Evolutionary conservation across 2,888 invertebrate genomes (phyloP), one percentile per base, ranked within the genome.

Genomic region (Azorinus chamasolen): DNA sequence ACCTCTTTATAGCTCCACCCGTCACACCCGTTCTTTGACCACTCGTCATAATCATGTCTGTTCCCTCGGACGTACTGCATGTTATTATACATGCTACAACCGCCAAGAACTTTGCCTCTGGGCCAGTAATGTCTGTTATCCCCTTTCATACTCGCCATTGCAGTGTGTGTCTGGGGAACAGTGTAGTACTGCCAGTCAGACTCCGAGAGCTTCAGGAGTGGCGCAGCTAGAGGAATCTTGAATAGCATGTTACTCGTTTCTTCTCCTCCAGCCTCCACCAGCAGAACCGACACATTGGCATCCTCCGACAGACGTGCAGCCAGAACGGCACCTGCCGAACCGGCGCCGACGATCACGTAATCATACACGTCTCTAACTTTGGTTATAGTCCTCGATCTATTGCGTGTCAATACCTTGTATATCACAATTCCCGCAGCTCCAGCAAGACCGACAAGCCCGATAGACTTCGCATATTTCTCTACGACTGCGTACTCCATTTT

Each of bases 21-120:
- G 10, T 27, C 39, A 27, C 71, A 71, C 2, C 79, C 79, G n/a
- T 54, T 66, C 12, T 58, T 63, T 24, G 46, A 58, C 79, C 79
- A 79, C 20, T 66, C 63, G 51, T 79, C 79, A 45, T 66, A 74
- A 43, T 79, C 79, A 16, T 66, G 45, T 12, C 59, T 51, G 24
- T 64, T 75, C 10, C 75, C 75, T 18, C 75, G 45, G 14, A 69
- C 69, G 18, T 70, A 69, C 16, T 66, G 27, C 97, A 98, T 97
- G 1, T 97, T 97, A 90, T 97, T 98, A 0, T 97, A 94, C 0
- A 97, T 97, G 45, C 96, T 96, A 4, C 96, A 96, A 0, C 98
- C 98, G 0, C 97, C 97, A 0, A 97, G 94, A 0, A 97, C 97
- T 94, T 97, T 97, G 55, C 98, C 98, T 70, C 97, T 95, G 0